Evolutionary conservation across 1,140 invertebrate species (phyloP).

Genomic region (Drosophila subpulchrella): DNA sequence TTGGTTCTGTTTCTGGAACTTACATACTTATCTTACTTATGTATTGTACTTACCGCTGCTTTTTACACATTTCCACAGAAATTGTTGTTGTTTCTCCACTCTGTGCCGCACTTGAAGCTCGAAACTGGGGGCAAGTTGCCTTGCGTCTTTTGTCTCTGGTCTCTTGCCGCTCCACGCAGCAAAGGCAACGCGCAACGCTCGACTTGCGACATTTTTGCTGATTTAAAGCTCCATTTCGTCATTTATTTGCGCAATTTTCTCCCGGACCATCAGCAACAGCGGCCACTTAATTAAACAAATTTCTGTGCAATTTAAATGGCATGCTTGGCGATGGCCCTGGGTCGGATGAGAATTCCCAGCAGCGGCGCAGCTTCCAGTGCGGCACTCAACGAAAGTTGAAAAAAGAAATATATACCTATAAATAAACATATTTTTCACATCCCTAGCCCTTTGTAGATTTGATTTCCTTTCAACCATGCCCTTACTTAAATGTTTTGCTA

Average conservation of each 20-base stretch:
- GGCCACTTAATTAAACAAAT: slow-evolving; percentile 80
- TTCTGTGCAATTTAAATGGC: slow-evolving; percentile 73
- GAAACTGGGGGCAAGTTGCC: slow-evolving; percentile 30
- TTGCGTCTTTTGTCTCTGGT: not conserved
- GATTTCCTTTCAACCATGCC: slow-evolving; percentile 36
- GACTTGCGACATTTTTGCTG: slow-evolving; percentile 55
- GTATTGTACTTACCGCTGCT: slow-evolving; percentile 65
- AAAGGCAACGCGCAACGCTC: slow-evolving; percentile 13
- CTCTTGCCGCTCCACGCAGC: not conserved
- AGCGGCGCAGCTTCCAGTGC: slow-evolving; percentile 57
- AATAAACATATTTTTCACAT: slow-evolving; percentile 37
- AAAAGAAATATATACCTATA: slow-evolving; percentile 19
- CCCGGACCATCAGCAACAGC: slow-evolving; percentile 45
- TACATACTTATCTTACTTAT: slow-evolving; percentile 64
- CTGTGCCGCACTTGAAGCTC: slow-evolving; percentile 66
- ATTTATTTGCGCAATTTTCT: slow-evolving; percentile 69
- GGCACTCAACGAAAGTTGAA: slow-evolving; percentile 35
- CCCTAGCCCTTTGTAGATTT: slow-evolving; percentile 55
- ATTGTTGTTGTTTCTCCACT: slow-evolving; percentile 78
- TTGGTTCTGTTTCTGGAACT: slow-evolving; percentile 40
- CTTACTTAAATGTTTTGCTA: slow-evolving; percentile 74
- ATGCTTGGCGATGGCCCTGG: slow-evolving; percentile 53
- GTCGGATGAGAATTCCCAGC: slow-evolving; percentile 22
- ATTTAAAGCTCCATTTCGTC: slow-evolving; percentile 65
- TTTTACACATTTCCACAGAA: slow-evolving; percentile 78